Evolutionary conservation across 2,113 vertebrate species (phyloP).

Genomic region (Takifugu flavidus): DNA sequence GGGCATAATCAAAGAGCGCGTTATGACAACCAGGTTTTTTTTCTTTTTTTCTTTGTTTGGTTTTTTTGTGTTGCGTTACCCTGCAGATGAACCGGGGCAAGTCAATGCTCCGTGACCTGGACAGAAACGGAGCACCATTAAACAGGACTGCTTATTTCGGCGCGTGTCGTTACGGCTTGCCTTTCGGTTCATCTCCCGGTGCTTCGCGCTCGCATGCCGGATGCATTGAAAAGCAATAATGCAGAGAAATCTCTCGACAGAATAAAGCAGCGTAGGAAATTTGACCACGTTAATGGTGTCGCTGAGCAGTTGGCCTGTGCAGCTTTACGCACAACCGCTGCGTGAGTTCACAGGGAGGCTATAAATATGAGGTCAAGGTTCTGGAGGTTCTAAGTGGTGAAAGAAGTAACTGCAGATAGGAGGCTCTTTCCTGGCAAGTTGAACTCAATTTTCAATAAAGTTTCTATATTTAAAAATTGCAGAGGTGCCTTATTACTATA

Average conservation of each 20-base stretch:
- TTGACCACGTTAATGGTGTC: constrained; percentile 34
- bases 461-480: no score
- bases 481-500: no score
- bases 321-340: constrained; percentile 42
- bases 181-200: neutral
- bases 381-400: neutral
- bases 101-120: constrained; percentile 59
- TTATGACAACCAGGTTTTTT: constrained; percentile 21
- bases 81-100: constrained; percentile 36
- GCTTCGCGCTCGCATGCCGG: constrained; percentile 14
- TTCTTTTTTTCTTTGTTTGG: no score
- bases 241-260: constrained; percentile 5
- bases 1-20: constrained; percentile 29
- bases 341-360: constrained; percentile 30
- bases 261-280: constrained; percentile 9
- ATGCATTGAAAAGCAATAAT: neutral
- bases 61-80: constrained; percentile 11
- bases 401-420: neutral
- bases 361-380: constrained; percentile 14
- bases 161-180: neutral
- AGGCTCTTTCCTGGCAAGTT: no score
- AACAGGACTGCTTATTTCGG: constrained; percentile 15
- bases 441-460: no score
- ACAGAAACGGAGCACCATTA: constrained; percentile 17
- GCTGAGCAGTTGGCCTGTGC: constrained; percentile 41